Conservation (phyloP, 2,888 invertebrate genomes). For the Cephus rjabovi region DNA sequence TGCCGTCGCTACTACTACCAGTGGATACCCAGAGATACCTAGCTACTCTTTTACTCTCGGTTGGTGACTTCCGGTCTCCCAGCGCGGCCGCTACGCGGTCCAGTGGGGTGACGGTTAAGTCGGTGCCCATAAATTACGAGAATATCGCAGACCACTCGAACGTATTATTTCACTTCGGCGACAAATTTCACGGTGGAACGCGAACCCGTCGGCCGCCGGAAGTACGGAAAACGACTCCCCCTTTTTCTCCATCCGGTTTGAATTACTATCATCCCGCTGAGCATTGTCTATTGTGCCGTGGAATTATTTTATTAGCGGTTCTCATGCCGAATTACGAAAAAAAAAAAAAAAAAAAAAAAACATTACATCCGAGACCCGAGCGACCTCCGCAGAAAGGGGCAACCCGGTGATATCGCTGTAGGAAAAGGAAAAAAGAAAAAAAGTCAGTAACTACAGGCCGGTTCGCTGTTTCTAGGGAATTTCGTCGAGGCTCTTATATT, state of each 20-base stretch:
- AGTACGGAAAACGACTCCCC: slow-evolving; percentile 57
- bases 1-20: not conserved
- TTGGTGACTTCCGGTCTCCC: not conserved
- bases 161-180: slow-evolving; percentile 50
- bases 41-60: not conserved
- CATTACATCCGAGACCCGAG: not conserved
- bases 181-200: slow-evolving; percentile 44
- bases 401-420: not conserved
- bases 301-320: slow-evolving; percentile 65
- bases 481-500: not conserved
- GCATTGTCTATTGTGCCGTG: slow-evolving; percentile 63
- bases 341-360: not conserved
- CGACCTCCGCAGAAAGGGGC: not conserved
- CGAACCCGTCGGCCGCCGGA: slow-evolving; percentile 34
- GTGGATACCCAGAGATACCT: not conserved
- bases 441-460: not conserved
- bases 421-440: not conserved
- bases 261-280: slow-evolving; percentile 61
- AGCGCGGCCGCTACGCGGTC: not conserved
- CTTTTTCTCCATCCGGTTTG: slow-evolving; percentile 54
- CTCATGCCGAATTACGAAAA: not conserved
- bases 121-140: slow-evolving; percentile 35
- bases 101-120: not conserved
- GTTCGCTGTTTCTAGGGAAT: not conserved
- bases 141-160: slow-evolving; percentile 26